phyloP scores from a whole-genome alignment of 2,888 invertebrate genomes.

The Lasioglossum villosulum region DNA sequence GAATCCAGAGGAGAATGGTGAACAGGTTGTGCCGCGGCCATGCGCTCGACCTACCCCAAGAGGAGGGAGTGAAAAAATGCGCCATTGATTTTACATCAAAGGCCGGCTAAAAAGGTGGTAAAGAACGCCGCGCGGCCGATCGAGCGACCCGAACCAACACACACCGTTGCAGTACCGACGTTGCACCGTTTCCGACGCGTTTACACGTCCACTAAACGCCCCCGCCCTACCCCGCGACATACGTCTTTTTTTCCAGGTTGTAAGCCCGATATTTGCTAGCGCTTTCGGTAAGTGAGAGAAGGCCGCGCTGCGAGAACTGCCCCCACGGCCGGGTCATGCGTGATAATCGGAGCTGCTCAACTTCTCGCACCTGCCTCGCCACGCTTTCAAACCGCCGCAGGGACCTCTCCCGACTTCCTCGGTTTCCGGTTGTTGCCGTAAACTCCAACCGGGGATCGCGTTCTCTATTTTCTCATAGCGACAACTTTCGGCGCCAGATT shows the following conservation, averaged over 20 bases:
- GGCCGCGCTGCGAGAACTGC: constrained; percentile 28
- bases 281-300: constrained; percentile 65
- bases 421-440: constrained; percentile 52
- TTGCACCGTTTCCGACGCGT: constrained; percentile 67
- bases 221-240: constrained; percentile 43
- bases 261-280: constrained; percentile 37
- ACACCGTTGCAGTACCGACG: constrained; percentile 71
- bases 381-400: constrained; percentile 49
- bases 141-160: constrained; percentile 79
- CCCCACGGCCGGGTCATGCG: constrained; percentile 53
- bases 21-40: constrained; percentile 67
- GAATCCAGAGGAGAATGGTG: constrained; percentile 63
- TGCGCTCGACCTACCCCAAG: constrained; percentile 81
- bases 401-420: constrained; percentile 40
- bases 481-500: not conserved
- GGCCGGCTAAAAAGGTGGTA: constrained; percentile 83
- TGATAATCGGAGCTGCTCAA: constrained; percentile 64
- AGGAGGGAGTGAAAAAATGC: constrained; percentile 77
- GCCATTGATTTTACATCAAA: constrained; percentile 84
- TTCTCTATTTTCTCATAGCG: not conserved
- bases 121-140: constrained; percentile 81
- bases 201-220: constrained; percentile 56
- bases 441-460: constrained; percentile 30
- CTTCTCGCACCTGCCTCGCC: constrained; percentile 59
- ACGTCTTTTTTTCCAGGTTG: constrained; percentile 54